A percentile compares a stretch with the other conserved stretches of the same genome.
Evolutionary conservation across 2,113 vertebrate genomes (phyloP).

Genomic region (Brevimyrus niger): DNA sequence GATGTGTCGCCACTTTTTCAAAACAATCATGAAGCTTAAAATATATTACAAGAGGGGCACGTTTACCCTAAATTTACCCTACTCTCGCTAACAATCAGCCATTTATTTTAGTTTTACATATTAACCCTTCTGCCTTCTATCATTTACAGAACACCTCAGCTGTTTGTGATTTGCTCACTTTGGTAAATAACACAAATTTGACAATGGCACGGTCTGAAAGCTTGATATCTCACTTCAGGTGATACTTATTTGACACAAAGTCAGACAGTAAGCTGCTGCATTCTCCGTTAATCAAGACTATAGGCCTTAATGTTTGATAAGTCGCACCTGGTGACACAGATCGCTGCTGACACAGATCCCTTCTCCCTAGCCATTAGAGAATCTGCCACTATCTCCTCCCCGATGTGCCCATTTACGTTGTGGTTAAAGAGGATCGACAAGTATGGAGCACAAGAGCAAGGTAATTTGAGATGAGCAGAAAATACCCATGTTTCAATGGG

Average conservation of each 20-base stretch:
- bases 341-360: neutral
- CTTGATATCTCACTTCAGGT: neutral
- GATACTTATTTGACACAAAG: neutral
- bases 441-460: neutral
- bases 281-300: neutral
- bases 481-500: neutral
- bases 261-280: neutral
- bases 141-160: neutral
- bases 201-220: neutral
- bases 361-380: neutral
- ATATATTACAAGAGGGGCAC: neutral
- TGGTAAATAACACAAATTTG: neutral
- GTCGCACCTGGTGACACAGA: neutral
- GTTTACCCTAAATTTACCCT: neutral
- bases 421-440: neutral
- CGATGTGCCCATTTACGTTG: neutral
- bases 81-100: neutral
- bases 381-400: neutral
- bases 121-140: neutral
- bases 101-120: neutral
- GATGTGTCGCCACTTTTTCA: neutral
- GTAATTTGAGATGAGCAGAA: neutral
- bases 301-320: neutral
- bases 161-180: neutral
- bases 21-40: neutral